These are phyloP conservation scores for Mylabris sibirica DNA, from an alignment of 2,888 invertebrate species.

Conservation along the genomic window DNA sequence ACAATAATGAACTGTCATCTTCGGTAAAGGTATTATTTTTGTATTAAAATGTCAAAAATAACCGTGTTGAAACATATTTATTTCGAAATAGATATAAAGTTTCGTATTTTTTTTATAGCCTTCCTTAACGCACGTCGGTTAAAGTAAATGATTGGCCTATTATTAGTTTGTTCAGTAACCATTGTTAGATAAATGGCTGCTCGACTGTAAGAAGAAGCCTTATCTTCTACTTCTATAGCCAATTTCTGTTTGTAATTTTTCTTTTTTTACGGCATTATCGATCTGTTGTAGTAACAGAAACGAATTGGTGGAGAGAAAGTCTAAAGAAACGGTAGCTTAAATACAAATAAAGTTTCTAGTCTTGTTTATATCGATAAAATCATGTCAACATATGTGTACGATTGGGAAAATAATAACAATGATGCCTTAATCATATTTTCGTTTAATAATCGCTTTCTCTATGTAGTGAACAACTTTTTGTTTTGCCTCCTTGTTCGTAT, in stretches of 20 bases:
- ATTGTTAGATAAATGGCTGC: conserved; percentile 11
- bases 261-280: not conserved
- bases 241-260: conserved; percentile 17
- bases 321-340: not conserved
- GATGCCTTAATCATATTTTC: conserved; percentile 36
- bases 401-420: conserved; percentile 23
- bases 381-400: conserved; percentile 23
- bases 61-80: not conserved
- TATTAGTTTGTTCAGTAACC: conserved; percentile 13
- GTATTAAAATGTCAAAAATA: not conserved
- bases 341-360: conserved; percentile 2
- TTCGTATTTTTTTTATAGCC: not conserved
- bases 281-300: not conserved
- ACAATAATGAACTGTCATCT: not conserved
- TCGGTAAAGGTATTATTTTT: not conserved
- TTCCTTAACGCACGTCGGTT: not conserved
- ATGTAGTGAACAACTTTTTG: conserved; percentile 16
- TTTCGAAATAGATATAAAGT: not conserved
- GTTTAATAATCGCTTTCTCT: conserved; percentile 25
- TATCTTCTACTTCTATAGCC: conserved; percentile 6
- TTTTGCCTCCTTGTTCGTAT: conserved; percentile 37
- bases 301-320: not conserved
- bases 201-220: not conserved
- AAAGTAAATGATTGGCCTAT: conserved; percentile 10
- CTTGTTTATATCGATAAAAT: not conserved